Evolutionary conservation across 2,888 invertebrate genomes (phyloP), one percentile per base, ranked within the genome.

Genomic region (Metacarcinus magister): DNA sequence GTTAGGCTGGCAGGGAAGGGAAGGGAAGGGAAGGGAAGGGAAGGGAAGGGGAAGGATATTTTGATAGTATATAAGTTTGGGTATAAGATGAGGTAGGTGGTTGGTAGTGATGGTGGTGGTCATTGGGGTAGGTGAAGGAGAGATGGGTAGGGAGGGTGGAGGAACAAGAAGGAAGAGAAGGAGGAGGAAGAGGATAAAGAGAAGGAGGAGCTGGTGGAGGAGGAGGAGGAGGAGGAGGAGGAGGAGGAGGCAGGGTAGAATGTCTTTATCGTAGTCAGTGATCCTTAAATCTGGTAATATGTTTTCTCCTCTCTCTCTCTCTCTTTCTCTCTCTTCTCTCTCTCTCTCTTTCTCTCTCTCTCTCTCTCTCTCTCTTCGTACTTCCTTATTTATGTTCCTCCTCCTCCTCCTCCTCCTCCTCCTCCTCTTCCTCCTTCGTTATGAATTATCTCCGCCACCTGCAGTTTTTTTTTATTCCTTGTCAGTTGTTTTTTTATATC

Each of bases 401-500:
- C 4, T 23, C 39, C 13, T 10, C 32, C n/a, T 16, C 67, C 67
- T 67, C 67, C 67, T 67, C 67, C 67, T 75, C 75, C 75, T 75
- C 75, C 75, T 75, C 28, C 75, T 75, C n/a, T n/a, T 75, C 82
- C 13, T 28, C 32, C 10, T 82, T 16, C 82, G 82, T 82, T 82
- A 82, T 82, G 82, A 82, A 82, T 82, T 23, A 82, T 32, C 32
- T 82, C 82, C 23, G 82, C 82, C 82, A 32, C 82, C 28, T 82
- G 28, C 32, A 82, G 32, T 32, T 82, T 32, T 82, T 82, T 82
- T 8, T 23, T 75, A 10, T 82, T 54, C 13, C 19, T 54, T 54
- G 13, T 54, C 13, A 13, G 13, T 54, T 54, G 13, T 54, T 54
- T 54, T 16, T 82, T 82, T 82, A 82, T 16, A 8, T 32, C 82